Percentiles rank a stretch among this genome's conserved stretches.
These are phyloP conservation scores for Probosciger aterrimus DNA, from an alignment of 2,113 vertebrate genomes.

Conservation along the genomic window DNA sequence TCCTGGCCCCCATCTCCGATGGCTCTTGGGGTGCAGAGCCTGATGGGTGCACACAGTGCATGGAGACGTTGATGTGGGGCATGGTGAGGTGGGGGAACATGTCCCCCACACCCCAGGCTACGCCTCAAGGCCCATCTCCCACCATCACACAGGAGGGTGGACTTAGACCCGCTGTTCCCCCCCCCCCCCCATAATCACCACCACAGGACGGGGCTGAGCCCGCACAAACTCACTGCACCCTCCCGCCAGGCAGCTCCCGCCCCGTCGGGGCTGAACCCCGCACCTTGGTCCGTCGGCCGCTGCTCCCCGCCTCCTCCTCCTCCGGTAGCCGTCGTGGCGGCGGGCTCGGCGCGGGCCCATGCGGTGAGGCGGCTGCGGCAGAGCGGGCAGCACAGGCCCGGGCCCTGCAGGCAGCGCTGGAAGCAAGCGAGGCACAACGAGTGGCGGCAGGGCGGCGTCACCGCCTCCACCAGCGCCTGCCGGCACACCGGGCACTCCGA, in stretches of 20 bases:
- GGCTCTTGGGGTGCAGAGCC: too few relatives aligned
- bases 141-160: too few relatives aligned
- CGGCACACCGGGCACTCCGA: conserved; percentile 67
- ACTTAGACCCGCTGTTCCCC: not conserved
- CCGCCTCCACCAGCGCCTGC: conserved; percentile 65
- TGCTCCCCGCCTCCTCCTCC: conserved; percentile 39
- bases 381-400: conserved; percentile 69
- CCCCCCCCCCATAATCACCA: too few relatives aligned
- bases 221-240: not conserved
- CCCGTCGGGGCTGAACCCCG: not conserved
- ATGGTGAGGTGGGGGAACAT: not conserved
- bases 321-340: not conserved
- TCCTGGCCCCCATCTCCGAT: not conserved
- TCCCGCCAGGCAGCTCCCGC: not conserved
- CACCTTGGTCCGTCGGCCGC: not conserved
- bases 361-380: conserved; percentile 69
- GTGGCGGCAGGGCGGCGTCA: conserved; percentile 63
- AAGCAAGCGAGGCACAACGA: conserved; percentile 64
- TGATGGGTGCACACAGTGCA: not conserved
- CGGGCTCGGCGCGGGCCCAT: conserved; percentile 58
- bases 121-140: not conserved
- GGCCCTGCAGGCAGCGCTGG: conserved; percentile 59
- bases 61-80: not conserved
- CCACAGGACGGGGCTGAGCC: not conserved
- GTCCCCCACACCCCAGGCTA: too few relatives aligned